Base-by-base conservation (phyloP, 2,888 invertebrate species). In the Lepidocyrtoides sp. region DNA sequence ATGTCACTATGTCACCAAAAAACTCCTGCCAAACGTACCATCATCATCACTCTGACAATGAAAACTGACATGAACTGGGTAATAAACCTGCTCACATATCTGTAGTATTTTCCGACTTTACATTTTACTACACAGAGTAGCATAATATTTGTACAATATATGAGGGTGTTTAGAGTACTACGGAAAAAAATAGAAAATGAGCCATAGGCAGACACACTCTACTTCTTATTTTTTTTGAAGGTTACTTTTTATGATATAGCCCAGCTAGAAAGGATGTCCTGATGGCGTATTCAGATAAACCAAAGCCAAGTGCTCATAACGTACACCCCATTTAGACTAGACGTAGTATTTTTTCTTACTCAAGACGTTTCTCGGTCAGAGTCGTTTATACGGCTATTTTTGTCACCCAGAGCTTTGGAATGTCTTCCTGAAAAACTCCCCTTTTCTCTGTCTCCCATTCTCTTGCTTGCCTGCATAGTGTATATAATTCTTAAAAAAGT, bases 221-320 rank as follows among this genome's bases (percentile, higher is more conserved):
- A n/a, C n/a, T n/a, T n/a, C n/a, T n/a, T n/a, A n/a, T n/a, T 20
- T 17, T 12, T 60, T 8, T 12, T 48, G 48, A 60, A 60, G 26
- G 60, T 17, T 54, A n/a, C 14, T 60, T 20, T 60, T 60, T 60
- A 60, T 60, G 20, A 8, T 2, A 60, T 7, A 60, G 12, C 26
- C 23, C 26, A 60, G 20, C 60, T 60, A 17, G 20, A 48, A 60
- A 60, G 60, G 66, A 29, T 66, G 66, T n/a, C 66, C 26, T 66
- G 66, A 66, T 66, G 66, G 14, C 66, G 32, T 29, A 66, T 32
- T 29, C 66, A 29, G 66, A 66, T 66, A 66, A 26, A 14, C 1
- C n/a, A 14, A 14, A 66, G 66, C 66, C 66, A 66, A 57, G 17
- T 20, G 17, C 17, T 57, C 57, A 57, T 57, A 17, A 20, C 20